Conservation (phyloP, 1,140 invertebrate genomes). For the Epicauta chinensis region DNA sequence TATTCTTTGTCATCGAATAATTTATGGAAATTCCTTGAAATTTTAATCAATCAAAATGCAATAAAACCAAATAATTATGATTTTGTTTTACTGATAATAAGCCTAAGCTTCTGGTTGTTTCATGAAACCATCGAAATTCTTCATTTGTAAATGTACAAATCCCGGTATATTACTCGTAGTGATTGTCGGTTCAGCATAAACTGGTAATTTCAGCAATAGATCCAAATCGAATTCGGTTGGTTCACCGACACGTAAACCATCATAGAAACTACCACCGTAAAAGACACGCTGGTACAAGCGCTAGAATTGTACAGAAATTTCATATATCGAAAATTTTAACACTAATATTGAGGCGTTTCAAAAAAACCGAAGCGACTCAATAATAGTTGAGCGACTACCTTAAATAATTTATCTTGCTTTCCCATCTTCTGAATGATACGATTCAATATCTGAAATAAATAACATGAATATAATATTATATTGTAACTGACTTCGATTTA, state of each 20-base stretch:
- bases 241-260: constrained; percentile 46
- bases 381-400: too few species aligned
- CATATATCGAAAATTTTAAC: too few species aligned
- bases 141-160: constrained; percentile 17
- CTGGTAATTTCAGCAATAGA: constrained; percentile 45
- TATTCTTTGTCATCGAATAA: constrained; percentile 23
- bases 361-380: too few species aligned
- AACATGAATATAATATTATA: background rate
- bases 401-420: constrained; percentile 34
- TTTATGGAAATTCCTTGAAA: background rate
- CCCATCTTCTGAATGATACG: constrained; percentile 29
- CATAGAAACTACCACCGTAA: constrained; percentile 50
- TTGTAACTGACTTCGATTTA: too few species aligned
- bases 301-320: too few species aligned
- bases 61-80: too few species aligned
- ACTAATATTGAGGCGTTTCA: too few species aligned
- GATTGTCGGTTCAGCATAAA: constrained; percentile 2
- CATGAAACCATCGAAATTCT: constrained; percentile 10
- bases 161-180: constrained; percentile 17
- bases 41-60: too few species aligned
- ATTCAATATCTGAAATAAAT: background rate
- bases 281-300: constrained; percentile 36
- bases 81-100: background rate
- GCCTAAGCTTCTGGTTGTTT: background rate
- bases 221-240: constrained; percentile 53